Evolutionary conservation across 2,888 invertebrate genomes (phyloP).

Genomic region (Chelonus formosanus): DNA sequence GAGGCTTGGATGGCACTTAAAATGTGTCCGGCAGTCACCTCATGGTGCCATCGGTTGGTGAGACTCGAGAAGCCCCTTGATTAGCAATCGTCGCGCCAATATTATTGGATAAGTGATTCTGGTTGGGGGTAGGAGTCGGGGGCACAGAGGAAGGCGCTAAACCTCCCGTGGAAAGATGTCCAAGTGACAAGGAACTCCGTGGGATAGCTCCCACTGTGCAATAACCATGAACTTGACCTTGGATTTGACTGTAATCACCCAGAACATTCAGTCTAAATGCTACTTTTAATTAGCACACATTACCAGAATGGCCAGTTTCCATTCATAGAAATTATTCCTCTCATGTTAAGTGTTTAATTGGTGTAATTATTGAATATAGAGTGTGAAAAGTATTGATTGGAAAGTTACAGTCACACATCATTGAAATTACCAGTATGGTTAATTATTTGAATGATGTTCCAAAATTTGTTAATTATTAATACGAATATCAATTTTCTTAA

Average conservation of each 20-base stretch:
- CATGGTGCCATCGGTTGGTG: constrained; percentile 42
- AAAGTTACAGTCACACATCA: no score
- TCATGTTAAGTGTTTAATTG: no score
- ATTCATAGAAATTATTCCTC: no score
- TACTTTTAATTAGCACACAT: no score
- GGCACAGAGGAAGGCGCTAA: constrained; percentile 49
- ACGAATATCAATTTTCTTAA: no score
- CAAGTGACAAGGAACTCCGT: constrained; percentile 53
- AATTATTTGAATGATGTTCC: no score
- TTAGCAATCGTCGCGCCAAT: constrained; percentile 48
- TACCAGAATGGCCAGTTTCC: no score
- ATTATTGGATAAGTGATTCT: constrained; percentile 48
- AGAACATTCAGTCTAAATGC: not conserved
- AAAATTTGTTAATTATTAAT: no score
- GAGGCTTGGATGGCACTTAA: not conserved
- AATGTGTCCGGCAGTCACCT: constrained; percentile 47
- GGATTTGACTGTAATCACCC: constrained; percentile 37
- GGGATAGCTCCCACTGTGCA: constrained; percentile 45
- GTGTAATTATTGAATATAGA: no score
- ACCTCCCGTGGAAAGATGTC: constrained; percentile 50
- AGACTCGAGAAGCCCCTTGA: constrained; percentile 37
- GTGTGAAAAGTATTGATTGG: no score
- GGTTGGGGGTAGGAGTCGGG: constrained; percentile 50
- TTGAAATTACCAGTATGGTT: no score
- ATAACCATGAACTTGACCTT: constrained; percentile 45